Evolutionary conservation across 2,888 invertebrate species (phyloP).

Genomic region (Cheilosia variabilis): DNA sequence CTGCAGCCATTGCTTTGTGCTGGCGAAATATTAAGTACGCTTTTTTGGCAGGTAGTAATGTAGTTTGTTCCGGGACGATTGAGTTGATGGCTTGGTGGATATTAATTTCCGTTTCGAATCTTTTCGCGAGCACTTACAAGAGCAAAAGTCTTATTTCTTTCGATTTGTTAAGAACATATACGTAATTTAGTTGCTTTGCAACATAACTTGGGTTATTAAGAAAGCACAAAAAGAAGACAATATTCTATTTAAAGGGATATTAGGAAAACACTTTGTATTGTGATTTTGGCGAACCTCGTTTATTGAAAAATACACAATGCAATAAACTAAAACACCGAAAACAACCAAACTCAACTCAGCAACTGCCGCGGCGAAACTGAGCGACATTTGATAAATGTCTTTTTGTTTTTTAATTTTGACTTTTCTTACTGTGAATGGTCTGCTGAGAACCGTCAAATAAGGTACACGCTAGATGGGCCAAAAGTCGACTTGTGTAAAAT

Average conservation of each 20-base stretch:
- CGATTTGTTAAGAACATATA: not conserved
- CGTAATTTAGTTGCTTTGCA: not conserved
- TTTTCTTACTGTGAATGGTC: constrained; percentile 22
- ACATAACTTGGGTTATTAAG: not conserved
- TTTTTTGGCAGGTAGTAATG: not conserved
- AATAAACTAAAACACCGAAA: not conserved
- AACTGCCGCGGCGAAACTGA: constrained; percentile 38
- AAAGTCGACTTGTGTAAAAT: too few species aligned
- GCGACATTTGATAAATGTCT: constrained; percentile 15
- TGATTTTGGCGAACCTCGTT: not conserved
- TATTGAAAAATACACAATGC: not conserved
- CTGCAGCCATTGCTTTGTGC: constrained; percentile 78
- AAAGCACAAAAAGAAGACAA: not conserved
- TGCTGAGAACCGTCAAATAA: not conserved
- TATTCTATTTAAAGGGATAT: not conserved
- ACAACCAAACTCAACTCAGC: not conserved
- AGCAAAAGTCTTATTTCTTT: not conserved
- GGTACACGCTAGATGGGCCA: not conserved
- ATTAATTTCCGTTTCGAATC: not conserved
- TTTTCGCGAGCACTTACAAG: not conserved
- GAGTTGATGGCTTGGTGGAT: not conserved
- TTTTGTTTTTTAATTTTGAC: not conserved
- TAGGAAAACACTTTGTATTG: not conserved
- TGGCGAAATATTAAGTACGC: not conserved
- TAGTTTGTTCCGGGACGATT: not conserved